Percentiles rank a stretch among this genome's conserved stretches.
These are phyloP conservation scores for Kradibia gibbosae DNA, from an alignment of 1,140 invertebrate species.

Conservation along the genomic window DNA sequence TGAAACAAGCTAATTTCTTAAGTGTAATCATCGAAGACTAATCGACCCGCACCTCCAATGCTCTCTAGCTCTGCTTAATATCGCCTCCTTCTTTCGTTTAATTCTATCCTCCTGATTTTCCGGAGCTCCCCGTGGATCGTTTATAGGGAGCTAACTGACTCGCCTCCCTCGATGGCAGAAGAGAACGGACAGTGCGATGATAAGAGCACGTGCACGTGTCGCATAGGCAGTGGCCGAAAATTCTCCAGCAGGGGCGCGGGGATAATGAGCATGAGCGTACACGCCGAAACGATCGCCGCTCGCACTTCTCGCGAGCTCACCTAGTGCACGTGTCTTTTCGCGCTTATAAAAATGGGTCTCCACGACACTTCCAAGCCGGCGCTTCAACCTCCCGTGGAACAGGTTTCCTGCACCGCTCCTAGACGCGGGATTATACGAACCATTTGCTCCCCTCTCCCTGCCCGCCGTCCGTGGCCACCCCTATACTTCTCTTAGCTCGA, in stretches of 20 bases:
- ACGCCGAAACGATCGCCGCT: conserved; percentile 16
- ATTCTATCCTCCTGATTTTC: too few species aligned
- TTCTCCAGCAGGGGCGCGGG: not conserved
- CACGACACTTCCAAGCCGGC: not conserved
- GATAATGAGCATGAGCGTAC: not conserved
- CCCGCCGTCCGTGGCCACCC: not conserved
- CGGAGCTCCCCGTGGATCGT: too few species aligned
- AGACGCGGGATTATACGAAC: not conserved
- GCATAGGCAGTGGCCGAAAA: too few species aligned
- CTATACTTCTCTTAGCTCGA: not conserved
- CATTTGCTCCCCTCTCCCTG: not conserved
- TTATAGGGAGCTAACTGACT: too few species aligned
- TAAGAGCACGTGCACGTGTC: not conserved
- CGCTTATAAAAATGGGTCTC: conserved; percentile 1
- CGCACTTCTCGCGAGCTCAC: not conserved
- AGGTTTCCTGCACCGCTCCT: conserved; percentile 10
- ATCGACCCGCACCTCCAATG: too few species aligned
- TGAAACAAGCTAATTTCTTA: too few species aligned
- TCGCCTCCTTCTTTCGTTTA: too few species aligned
- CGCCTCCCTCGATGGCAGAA: not conserved
- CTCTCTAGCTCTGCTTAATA: not conserved
- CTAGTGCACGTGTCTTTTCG: not conserved
- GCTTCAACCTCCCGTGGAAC: conserved; percentile 25
- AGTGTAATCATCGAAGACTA: too few species aligned
- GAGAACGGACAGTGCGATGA: not conserved